Evolutionary conservation across 1,140 invertebrate species (phyloP).

Genomic region (Monochamus saltuarius): DNA sequence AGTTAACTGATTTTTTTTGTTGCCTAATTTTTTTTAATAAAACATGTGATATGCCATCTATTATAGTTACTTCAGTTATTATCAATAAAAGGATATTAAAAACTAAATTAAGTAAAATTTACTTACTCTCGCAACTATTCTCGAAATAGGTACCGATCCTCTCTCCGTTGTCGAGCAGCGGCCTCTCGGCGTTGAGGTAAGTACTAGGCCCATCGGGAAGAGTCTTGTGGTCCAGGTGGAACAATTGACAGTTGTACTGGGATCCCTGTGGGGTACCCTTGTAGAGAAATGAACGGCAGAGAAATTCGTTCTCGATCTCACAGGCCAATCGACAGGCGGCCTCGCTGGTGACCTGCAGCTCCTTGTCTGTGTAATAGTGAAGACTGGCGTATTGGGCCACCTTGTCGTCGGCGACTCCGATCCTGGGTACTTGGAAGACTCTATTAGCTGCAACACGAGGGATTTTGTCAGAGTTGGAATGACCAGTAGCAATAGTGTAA

Average conservation of each 20-base stretch:
- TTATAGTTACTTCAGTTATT: too few relatives aligned
- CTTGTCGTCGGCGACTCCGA: constrained; percentile 86
- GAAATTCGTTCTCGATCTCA: constrained; percentile 89
- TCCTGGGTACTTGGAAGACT: constrained; percentile 74
- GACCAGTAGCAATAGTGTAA: too few relatives aligned
- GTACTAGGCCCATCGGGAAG: constrained; percentile 88
- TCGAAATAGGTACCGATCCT: constrained; percentile 87
- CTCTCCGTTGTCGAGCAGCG: constrained; percentile 87
- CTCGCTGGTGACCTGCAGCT: constrained; percentile 81
- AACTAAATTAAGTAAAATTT: not conserved
- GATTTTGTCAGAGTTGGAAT: too few relatives aligned
- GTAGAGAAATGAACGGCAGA: constrained; percentile 88
- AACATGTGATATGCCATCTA: too few relatives aligned
- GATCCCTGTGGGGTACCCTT: constrained; percentile 70
- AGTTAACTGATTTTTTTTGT: too few relatives aligned
- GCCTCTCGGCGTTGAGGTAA: constrained; percentile 83
- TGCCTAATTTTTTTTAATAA: too few relatives aligned
- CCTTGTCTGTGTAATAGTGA: constrained; percentile 93
- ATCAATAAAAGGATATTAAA: too few relatives aligned
- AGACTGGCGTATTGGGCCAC: constrained; percentile 87
- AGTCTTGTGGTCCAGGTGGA: constrained; percentile 89
- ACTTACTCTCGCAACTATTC: constrained; percentile 79
- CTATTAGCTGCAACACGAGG: constrained; percentile 57
- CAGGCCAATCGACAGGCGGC: constrained; percentile 84
- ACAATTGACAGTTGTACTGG: constrained; percentile 87